A percentile compares a stretch with the other conserved stretches of the same genome.
Conservation (phyloP, 1,140 invertebrate genomes). For the Lethocerus indicus region DNA sequence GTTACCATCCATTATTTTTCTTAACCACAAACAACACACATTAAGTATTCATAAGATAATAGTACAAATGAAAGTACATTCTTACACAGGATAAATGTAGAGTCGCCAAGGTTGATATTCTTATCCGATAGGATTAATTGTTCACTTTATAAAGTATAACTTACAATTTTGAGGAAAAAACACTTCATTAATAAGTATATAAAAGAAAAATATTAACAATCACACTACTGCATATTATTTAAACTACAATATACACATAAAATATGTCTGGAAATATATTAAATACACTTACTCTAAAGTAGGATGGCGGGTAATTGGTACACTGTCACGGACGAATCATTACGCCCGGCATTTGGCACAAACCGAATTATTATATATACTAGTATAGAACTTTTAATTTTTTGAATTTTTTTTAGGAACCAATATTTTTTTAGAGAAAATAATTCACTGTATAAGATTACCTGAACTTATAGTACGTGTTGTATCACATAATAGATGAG, state of each 20-base stretch:
- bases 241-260: conserved; percentile 9
- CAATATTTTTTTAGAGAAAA: conserved; percentile 7
- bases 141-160: conserved; percentile 1
- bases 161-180: not conserved
- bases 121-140: conserved; percentile 3
- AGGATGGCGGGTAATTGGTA: conserved; percentile 10
- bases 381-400: not conserved
- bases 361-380: conserved; percentile 7
- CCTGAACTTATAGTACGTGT: too few species aligned
- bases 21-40: conserved; percentile 7
- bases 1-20: conserved; percentile 2
- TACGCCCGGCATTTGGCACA: conserved; percentile 9
- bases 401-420: conserved; percentile 7
- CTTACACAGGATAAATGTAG: conserved; percentile 3
- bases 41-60: conserved; percentile 10
- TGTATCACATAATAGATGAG: too few species aligned
- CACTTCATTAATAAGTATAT: not conserved
- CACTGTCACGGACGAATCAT: conserved; percentile 4
- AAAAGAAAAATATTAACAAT: conserved; percentile 9
- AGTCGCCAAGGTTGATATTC: conserved; percentile 11
- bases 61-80: conserved; percentile 8
- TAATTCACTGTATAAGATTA: too few species aligned
- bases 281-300: conserved; percentile 11
- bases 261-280: conserved; percentile 11
- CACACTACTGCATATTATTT: conserved; percentile 5